Percentiles rank a stretch among this genome's conserved stretches.
Conservation (phyloP, 1,140 invertebrate species). For the Nasonia longicornis region DNA sequence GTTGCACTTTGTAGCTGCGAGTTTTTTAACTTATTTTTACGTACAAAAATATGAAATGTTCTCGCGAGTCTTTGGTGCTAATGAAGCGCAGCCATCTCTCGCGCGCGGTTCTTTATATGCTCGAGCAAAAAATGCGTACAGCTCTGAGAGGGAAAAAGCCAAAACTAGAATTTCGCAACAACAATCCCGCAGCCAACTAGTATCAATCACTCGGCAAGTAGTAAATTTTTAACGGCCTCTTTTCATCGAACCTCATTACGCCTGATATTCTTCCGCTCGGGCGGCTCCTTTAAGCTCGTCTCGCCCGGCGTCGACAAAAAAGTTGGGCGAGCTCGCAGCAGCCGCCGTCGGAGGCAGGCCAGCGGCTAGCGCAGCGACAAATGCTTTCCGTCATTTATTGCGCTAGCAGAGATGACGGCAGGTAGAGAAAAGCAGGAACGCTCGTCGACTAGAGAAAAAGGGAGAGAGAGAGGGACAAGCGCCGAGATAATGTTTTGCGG, state of each 20-base stretch:
- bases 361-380: constrained; percentile 49
- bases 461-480: constrained; percentile 51
- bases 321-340: neutral
- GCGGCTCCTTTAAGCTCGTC: neutral
- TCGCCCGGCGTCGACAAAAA: neutral
- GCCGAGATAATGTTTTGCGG: constrained; percentile 68
- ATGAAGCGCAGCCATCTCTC: neutral
- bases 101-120: too few relatives aligned
- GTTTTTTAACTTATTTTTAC: neutral
- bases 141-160: neutral
- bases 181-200: neutral
- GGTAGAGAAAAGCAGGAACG: constrained; percentile 33
- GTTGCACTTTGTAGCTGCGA: neutral
- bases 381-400: constrained; percentile 64
- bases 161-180: neutral
- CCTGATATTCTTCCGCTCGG: neutral
- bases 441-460: constrained; percentile 1
- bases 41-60: neutral
- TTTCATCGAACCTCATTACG: constrained; percentile 13
- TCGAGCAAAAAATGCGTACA: neutral
- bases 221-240: neutral
- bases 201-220: constrained; percentile 7
- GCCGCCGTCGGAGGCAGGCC: constrained; percentile 38
- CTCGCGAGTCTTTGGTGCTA: neutral
- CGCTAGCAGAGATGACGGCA: constrained; percentile 49